Evolutionary conservation across 2,888 invertebrate genomes (phyloP).

Genomic region (Philereme vetulata): DNA sequence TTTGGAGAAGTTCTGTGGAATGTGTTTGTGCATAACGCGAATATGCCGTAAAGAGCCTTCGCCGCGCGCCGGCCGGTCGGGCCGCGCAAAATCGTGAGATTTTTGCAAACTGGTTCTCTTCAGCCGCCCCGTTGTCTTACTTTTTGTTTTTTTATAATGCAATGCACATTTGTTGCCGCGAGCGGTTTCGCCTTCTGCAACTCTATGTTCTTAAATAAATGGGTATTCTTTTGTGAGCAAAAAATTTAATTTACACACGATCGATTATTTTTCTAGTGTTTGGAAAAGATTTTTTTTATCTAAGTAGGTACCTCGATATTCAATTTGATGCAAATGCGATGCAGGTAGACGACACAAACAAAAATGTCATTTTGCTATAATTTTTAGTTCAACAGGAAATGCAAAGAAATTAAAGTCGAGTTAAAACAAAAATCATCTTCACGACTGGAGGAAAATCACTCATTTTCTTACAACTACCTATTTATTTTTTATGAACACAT

Average conservation of each 20-base stretch:
- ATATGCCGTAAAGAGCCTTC: slow-evolving; percentile 50
- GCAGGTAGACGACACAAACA: no score
- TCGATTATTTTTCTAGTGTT: no score
- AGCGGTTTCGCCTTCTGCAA: slow-evolving; percentile 8
- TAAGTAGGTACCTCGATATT: no score
- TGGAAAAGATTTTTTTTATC: no score
- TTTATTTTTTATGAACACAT: no score
- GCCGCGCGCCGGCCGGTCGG: slow-evolving; percentile 52
- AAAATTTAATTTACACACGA: background rate
- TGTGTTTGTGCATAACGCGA: slow-evolving; percentile 33
- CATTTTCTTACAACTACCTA: no score
- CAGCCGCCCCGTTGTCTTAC: slow-evolving; percentile 46
- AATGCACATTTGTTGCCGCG: slow-evolving; percentile 39
- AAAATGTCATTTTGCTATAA: no score
- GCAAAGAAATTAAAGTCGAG: no score
- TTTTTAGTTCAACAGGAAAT: no score
- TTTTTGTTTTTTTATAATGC: slow-evolving; percentile 46
- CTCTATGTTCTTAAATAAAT: background rate
- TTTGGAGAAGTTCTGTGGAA: slow-evolving; percentile 12
- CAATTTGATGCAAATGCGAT: no score
- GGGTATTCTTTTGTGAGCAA: background rate
- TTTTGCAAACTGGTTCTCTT: slow-evolving; percentile 70
- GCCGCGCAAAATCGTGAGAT: slow-evolving; percentile 64
- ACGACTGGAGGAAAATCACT: no score
- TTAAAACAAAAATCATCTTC: no score